Evolutionary conservation across 2,113 vertebrate genomes (phyloP).

Genomic region (Tylochromis polylepis): DNA sequence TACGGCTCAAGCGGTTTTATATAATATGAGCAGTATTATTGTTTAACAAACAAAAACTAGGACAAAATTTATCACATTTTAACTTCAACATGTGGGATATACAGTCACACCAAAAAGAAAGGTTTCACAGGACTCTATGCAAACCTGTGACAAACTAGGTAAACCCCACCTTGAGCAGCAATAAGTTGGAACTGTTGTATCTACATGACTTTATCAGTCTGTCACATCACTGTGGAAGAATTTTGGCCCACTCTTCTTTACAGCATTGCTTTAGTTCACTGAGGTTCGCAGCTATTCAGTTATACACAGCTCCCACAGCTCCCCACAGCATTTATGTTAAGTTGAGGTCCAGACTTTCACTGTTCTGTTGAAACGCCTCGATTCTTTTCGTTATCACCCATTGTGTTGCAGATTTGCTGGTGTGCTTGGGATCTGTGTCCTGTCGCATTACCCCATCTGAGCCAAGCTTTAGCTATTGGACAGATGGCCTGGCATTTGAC

Average conservation of each 20-base stretch:
- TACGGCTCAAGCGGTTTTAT: neutral
- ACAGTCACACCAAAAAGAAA: neutral
- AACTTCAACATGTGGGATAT: neutral
- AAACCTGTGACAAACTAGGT: neutral
- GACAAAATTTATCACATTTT: neutral
- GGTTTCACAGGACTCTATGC: neutral
- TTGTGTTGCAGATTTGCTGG: too few species aligned
- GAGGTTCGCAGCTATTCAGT: neutral
- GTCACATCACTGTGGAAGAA: neutral
- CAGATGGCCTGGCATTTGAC: neutral
- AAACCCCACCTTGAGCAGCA: neutral
- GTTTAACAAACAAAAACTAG: neutral
- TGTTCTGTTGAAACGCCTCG: too few species aligned
- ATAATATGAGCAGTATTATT: neutral
- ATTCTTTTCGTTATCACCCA: too few species aligned
- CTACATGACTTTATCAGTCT: neutral
- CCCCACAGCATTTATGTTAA: neutral
- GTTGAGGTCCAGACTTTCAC: too few species aligned
- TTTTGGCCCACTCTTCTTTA: neutral
- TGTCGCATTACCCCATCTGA: neutral
- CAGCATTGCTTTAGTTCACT: too few species aligned
- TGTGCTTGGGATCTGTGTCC: neutral
- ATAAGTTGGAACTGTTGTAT: neutral
- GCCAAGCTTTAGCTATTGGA: neutral
- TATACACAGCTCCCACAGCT: neutral